A percentile compares a stretch with the other conserved stretches of the same genome.
phyloP scores from a whole-genome alignment of 2,113 vertebrate genomes.

The Echinops telfairi region DNA sequence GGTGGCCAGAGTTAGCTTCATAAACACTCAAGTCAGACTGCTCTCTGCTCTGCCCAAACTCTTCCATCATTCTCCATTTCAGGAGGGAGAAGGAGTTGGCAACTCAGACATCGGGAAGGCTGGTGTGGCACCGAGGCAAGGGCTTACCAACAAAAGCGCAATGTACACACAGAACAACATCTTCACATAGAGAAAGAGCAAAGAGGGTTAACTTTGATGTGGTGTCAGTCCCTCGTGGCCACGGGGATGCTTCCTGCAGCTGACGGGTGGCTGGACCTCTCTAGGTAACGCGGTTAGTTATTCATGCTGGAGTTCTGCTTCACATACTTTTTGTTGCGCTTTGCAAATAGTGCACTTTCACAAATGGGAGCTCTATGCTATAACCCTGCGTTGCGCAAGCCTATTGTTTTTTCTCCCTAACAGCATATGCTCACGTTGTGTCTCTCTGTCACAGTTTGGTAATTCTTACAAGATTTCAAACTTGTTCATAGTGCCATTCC shows the following conservation, averaged over 20 bases:
- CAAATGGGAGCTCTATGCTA: too few species aligned
- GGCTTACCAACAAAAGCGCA: not conserved
- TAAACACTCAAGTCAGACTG: not conserved
- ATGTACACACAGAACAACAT: not conserved
- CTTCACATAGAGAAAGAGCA: not conserved
- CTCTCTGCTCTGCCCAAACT: not conserved
- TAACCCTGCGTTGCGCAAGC: too few species aligned
- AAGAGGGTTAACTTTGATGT: not conserved
- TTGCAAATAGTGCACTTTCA: too few species aligned
- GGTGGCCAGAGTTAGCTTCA: not conserved
- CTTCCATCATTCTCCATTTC: not conserved
- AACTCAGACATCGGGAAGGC: not conserved
- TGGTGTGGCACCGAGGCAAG: not conserved
- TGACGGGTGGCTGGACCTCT: fast-evolving
- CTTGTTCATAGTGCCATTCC: too few species aligned
- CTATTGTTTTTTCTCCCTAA: too few species aligned
- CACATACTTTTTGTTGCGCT: not conserved
- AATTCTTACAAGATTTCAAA: too few species aligned
- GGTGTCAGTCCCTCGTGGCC: not conserved
- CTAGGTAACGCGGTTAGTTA: not conserved
- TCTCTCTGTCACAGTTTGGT: too few species aligned
- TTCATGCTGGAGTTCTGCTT: not conserved
- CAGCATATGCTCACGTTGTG: too few species aligned
- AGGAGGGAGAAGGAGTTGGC: not conserved
- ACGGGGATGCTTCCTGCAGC: not conserved